Evolutionary conservation across 1,140 invertebrate species (phyloP), one percentile per base, ranked within the genome.

Genomic region (Eulimnadia texana): DNA sequence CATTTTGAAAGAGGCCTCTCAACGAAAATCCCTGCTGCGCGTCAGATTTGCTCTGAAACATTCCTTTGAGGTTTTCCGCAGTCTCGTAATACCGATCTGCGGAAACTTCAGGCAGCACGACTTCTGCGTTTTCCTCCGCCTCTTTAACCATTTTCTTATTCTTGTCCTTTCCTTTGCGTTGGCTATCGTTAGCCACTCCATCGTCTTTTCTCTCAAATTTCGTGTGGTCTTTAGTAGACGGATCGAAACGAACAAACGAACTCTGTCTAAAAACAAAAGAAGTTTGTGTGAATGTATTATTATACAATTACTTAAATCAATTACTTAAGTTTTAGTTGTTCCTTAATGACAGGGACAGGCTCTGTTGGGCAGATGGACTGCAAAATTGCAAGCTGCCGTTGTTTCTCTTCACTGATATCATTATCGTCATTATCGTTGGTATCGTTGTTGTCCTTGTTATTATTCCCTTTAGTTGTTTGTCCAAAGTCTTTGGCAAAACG

Each of bases 331-430:
- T 58, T 58, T 11, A 28, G 19, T 3, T 33, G 16, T 58, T 58
- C 55, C 29, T 58, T 58, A 16, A 22, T 27, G 2, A 33, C 55
- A 1, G 29, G 27, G 19, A 20, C 22, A 25, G 33, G 16, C 6
- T 6, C 33, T 16, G 33, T 42, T 16, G 33, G 33, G 16, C 33
- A 42, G 33, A 42, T 42, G 6, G 33, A 42, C 33, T 58, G 27
- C 3, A 58, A 2, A 58, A 58, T 58, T 2, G 55, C 20, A 22
- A 58, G 29, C 28, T 58, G 55, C 16, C 28, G 23, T 20, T 58
- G 28, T 20, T 58, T 58, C n/a, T 58, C 55, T 9, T 58, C 55
- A 58, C 42, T 58, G 13, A 2, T 42, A 16, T 58, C 55, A 49
- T 20, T n/a, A 1, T 58, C 55, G n/a, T n/a, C n/a, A n/a, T n/a